Conservation (phyloP, 2,797 vertebrate species). For the Sebastolobus alascanus region DNA sequence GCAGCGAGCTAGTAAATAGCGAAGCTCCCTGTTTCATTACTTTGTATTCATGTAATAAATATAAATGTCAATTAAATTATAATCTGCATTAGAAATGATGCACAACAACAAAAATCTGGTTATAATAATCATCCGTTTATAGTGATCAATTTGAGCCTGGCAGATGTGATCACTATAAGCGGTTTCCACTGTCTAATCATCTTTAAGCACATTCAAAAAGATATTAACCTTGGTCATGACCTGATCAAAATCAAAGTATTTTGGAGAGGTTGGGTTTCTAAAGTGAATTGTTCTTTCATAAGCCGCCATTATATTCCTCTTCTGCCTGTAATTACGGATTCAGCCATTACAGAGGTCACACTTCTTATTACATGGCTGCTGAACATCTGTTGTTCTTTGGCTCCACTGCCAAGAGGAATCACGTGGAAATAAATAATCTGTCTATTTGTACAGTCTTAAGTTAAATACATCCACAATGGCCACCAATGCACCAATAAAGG, state of each 20-base stretch:
- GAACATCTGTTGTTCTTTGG: conserved; percentile 2
- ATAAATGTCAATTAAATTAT: too few species aligned
- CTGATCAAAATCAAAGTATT: conserved; percentile 26
- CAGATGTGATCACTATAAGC: too few species aligned
- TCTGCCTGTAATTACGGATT: conserved; percentile 8
- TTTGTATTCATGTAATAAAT: too few species aligned
- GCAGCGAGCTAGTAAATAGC: too few species aligned
- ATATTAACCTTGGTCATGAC: conserved; percentile 15
- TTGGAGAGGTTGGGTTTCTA: background rate
- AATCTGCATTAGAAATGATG: too few species aligned
- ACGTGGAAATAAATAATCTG: background rate
- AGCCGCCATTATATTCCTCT: conserved; percentile 4
- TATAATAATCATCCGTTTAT: too few species aligned
- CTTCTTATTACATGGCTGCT: conserved; percentile 5
- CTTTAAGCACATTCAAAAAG: conserved; percentile 3
- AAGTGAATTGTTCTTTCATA: conserved; percentile 3
- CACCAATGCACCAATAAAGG: conserved; percentile 3
- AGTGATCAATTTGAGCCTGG: too few species aligned
- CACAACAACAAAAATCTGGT: too few species aligned
- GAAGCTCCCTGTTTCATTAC: too few species aligned
- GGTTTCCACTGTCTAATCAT: background rate
- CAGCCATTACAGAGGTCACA: conserved; percentile 3
- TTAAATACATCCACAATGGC: background rate
- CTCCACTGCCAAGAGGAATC: background rate
- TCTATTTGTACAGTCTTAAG: background rate